Evolutionary conservation across 2,888 invertebrate genomes (phyloP), one percentile per base, ranked within the genome.

Genomic region (Harpalus rubripes): DNA sequence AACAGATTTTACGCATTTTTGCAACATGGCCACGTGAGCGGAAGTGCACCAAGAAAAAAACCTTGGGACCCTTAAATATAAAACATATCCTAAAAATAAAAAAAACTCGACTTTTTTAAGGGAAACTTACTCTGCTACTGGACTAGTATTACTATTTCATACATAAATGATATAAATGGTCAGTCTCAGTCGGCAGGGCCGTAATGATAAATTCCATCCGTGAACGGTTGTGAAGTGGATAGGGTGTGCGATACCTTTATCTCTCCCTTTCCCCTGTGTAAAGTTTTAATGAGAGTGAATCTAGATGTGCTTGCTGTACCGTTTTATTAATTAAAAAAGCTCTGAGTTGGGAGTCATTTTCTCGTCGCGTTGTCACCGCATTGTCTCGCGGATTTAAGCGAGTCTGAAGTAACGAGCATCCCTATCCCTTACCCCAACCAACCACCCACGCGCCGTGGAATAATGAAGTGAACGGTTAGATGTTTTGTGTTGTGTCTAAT

Each of bases 321-420:
- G 85, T 85, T 85, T 85, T 85, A 85, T 85, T 85, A 85, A 85
- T 85, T 85, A 85, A 85, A 85, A 85, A 85, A 85, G 85, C 85
- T 58, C 78, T 61, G 78, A 83, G 83, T 83, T 41, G 74, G 68
- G 84, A 84, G 78, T 84, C 84, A 84, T 84, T 84, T 84, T 84
- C 84, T 58, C 84, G 84, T 84, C 63, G 61, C 78, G 84, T 84
- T 84, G 84, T 84, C 84, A 84, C 84, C 84, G 84, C 78, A 84
- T 84, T 84, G 84, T 84, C 84, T 84, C 78, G 59, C 83, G 26
- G 84, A 84, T 84, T 84, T 84, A 84, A 84, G 52, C 76, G 84
- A 32, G 59, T 7, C 22, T 78, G 61, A 39, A 72, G 39, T 32
- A 83, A 39, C 74, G 72, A 74, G 32, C 44, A n/a, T 44, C 52